Evolutionary conservation across 1,140 invertebrate genomes (phyloP).

Genomic region (Brachionus rotundiformis): DNA sequence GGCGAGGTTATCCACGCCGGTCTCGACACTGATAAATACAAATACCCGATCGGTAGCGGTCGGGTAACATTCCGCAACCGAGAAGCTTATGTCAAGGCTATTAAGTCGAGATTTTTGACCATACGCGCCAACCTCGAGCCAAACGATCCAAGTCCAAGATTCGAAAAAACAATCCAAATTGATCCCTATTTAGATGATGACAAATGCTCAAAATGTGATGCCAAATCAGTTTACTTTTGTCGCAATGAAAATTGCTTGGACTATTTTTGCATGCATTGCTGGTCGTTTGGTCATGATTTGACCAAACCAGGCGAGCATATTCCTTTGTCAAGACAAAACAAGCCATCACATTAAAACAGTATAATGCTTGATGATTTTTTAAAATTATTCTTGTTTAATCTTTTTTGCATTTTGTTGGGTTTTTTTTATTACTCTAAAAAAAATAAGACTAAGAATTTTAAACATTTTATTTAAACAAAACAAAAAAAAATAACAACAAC

Average conservation of each 20-base stretch:
- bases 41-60: constrained; percentile 94
- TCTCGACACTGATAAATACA: constrained; percentile 95
- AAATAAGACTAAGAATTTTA: neutral
- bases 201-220: constrained; percentile 76
- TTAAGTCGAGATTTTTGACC: constrained; percentile 77
- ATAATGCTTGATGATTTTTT: neutral
- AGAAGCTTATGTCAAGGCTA: constrained; percentile 86
- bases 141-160: constrained; percentile 26
- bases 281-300: constrained; percentile 65
- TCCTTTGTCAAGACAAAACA: constrained; percentile 50
- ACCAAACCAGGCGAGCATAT: neutral
- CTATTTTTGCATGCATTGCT: constrained; percentile 90
- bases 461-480: constrained; percentile 22
- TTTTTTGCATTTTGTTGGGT: constrained; percentile 20
- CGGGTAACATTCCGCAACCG: constrained; percentile 88
- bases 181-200: constrained; percentile 95
- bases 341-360: constrained; percentile 43
- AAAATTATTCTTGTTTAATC: neutral
- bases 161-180: constrained; percentile 74
- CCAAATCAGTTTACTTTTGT: constrained; percentile 75
- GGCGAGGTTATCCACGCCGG: constrained; percentile 87
- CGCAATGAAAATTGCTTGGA: constrained; percentile 80
- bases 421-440: neutral
- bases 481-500: neutral
- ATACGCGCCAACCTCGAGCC: constrained; percentile 4